A percentile compares a stretch with the other conserved stretches of the same genome.
Evolutionary conservation across 2,888 invertebrate species (phyloP).

Genomic region (Drosophila demipolita): DNA sequence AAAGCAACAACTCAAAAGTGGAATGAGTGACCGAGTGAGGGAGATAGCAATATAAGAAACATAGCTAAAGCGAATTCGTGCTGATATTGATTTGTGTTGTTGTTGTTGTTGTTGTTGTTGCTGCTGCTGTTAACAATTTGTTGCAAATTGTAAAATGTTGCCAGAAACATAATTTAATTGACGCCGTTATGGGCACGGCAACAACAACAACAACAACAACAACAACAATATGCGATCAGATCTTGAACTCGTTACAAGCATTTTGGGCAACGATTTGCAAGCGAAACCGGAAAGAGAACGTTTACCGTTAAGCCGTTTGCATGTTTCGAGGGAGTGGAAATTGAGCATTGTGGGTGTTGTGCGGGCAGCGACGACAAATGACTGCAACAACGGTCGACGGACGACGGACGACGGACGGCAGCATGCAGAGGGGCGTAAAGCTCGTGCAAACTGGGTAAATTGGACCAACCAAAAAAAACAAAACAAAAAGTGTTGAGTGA

Average conservation of each 20-base stretch:
- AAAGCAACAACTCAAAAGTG: constrained; percentile 11
- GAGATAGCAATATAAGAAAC: constrained; percentile 7
- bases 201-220: constrained; percentile 47
- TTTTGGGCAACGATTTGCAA: constrained; percentile 61
- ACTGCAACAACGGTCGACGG: neutral
- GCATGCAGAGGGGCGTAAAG: neutral
- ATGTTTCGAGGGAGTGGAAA: constrained; percentile 28
- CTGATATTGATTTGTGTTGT: constrained; percentile 68
- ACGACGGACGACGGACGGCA: neutral
- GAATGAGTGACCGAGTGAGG: constrained; percentile 3
- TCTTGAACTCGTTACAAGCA: constrained; percentile 59
- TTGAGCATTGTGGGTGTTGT: constrained; percentile 36
- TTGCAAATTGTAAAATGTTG: constrained; percentile 81
- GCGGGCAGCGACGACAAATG: constrained; percentile 4
- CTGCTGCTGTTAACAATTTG: constrained; percentile 76
- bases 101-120: constrained; percentile 15
- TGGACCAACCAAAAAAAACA: neutral
- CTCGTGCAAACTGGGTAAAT: neutral
- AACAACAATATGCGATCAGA: constrained; percentile 61
- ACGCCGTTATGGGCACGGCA: constrained; percentile 75
- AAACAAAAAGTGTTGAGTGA: neutral
- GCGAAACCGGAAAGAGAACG: constrained; percentile 62
- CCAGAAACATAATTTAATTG: constrained; percentile 82
- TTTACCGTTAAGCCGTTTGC: constrained; percentile 38
- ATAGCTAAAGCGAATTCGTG: constrained; percentile 41